Base-by-base conservation (phyloP, 2,888 invertebrate species). In the Caenorhabditis sp. region DNA sequence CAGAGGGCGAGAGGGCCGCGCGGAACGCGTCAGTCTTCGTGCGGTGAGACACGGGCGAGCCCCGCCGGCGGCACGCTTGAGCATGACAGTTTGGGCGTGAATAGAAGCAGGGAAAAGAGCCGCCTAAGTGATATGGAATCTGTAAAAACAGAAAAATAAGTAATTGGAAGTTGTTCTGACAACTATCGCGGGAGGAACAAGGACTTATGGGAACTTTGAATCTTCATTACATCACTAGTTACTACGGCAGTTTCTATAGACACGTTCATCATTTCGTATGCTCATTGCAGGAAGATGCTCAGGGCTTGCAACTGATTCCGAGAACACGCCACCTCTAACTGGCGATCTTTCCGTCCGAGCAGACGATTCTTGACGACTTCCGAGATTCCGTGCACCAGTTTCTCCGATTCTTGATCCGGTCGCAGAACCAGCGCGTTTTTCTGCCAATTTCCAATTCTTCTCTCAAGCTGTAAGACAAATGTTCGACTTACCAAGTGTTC, bases 321-420 rank as follows among this genome's bases (percentile, higher is more conserved):
- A 3, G 70, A 37, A 27, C 46, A 53, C 2, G 37, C 46, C 20
- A 62, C 62, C 32, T 77, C 65, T 30, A 83, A 48, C 56, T 84
- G 82, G 9, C 71, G 70, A 37, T 81, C 63, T 46, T 68, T 39
- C 17, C 80, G 73, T 5, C 84, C 84, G 0, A 85, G 58, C 9
- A 85, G 56, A 48, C 79, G 81, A 48, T 83, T 83, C 65, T 84
- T 85, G 39, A 85, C 56, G 13, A 82, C 62, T 65, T 85, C 85
- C 22, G 85, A 55, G 22, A 85, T 24, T 30, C 84, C 83, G 22
- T 83, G 78, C 9, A 62, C 59, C 24, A 78, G 35, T 37, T 58
- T 68, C 26, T 63, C 63, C 1, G 59, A 53, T 53, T 58, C 63
- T 11, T 45, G 20, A 24, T 74, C 73, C 2, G 74, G 75, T 15